phyloP scores from a whole-genome alignment of 2,113 vertebrate genomes.

The Pachyramphus minor region DNA sequence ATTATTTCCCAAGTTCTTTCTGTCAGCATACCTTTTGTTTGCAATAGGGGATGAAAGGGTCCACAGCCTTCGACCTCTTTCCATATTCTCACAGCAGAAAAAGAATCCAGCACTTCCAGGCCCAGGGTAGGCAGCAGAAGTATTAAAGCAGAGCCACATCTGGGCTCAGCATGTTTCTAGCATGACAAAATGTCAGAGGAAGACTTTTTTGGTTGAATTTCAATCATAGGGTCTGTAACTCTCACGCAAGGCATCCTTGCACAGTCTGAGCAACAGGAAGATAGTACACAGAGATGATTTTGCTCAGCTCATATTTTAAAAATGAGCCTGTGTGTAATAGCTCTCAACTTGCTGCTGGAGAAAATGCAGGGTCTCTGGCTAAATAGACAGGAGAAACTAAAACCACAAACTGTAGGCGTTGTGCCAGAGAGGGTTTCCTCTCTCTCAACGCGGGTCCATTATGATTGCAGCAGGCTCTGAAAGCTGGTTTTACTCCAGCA shows the following conservation, averaged over 20 bases:
- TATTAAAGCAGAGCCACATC: neutral
- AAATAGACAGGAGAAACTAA: neutral
- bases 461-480: neutral
- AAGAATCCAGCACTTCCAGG: neutral
- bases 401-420: neutral
- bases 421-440: neutral
- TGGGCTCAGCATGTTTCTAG: neutral
- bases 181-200: neutral
- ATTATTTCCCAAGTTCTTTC: neutral
- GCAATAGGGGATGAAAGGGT: neutral
- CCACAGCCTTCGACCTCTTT: neutral
- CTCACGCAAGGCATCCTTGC: neutral
- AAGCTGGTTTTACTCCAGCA: neutral
- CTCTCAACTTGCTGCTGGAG: neutral
- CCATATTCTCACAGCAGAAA: neutral
- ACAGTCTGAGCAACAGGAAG: neutral
- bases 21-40: neutral
- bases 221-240: neutral
- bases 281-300: neutral
- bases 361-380: neutral
- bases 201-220: neutral
- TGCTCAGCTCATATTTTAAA: constrained; percentile 23
- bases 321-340: constrained; percentile 27
- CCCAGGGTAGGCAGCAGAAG: rapidly evolving
- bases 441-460: neutral